Percentiles rank a stretch among this genome's conserved stretches.
phyloP scores from a whole-genome alignment of 2,113 vertebrate species.

The Centropus bengalensis region DNA sequence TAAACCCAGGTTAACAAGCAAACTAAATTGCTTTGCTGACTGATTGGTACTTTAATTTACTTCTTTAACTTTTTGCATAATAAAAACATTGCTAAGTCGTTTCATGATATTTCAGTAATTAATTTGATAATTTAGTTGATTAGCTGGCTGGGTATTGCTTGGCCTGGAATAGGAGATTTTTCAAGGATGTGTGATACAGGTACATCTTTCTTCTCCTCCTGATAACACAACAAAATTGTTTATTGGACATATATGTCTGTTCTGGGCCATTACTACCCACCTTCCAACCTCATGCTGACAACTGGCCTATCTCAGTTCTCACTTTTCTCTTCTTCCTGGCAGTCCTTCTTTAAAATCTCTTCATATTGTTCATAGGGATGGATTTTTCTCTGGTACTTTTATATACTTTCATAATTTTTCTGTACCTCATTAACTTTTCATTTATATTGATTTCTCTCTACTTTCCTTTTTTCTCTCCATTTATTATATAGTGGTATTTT shows the following conservation, averaged over 20 bases:
- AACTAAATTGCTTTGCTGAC: not conserved
- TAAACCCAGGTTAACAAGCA: not conserved
- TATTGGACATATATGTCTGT: not conserved
- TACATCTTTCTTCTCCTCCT: not conserved
- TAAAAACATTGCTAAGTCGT: not conserved
- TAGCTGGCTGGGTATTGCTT: not conserved
- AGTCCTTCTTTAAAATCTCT: not conserved
- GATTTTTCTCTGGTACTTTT: constrained; percentile 15
- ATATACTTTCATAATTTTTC: constrained; percentile 33
- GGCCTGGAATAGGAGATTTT: not conserved
- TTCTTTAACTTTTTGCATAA: not conserved
- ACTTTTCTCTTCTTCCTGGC: not conserved
- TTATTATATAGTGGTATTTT: constrained; percentile 45
- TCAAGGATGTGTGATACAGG: not conserved
- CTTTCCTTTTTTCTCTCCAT: constrained; percentile 25
- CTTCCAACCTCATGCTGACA: not conserved
- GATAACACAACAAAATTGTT: not conserved
- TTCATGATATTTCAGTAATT: constrained; percentile 8
- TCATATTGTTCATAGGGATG: not conserved
- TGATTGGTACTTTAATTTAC: not conserved
- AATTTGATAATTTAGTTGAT: not conserved
- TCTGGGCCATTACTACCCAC: not conserved
- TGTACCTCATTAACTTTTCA: constrained; percentile 56
- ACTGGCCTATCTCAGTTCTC: not conserved
- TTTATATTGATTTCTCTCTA: constrained; percentile 59